These are phyloP conservation scores for Sarcophaga peregrina DNA, from an alignment of 1,140 invertebrate species.

Conservation along the genomic window DNA sequence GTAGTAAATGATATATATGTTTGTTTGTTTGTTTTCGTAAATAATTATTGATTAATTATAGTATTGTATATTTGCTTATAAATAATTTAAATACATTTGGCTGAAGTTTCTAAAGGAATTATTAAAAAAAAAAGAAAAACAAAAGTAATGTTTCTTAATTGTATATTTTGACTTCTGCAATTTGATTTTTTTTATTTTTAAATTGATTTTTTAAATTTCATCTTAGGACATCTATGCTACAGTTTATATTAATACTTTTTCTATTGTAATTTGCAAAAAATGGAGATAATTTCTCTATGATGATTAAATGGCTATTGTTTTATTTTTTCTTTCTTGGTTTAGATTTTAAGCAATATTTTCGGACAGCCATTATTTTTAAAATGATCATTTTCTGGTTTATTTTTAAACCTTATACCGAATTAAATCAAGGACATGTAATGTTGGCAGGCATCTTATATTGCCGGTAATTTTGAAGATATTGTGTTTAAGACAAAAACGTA, in stretches of 20 bases:
- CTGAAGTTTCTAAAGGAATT: slow-evolving; percentile 17
- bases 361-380: no score
- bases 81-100: slow-evolving; percentile 39
- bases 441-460: no score
- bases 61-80: slow-evolving; percentile 8
- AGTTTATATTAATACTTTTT: neutral
- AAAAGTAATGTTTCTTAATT: neutral
- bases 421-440: no score
- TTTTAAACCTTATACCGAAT: no score
- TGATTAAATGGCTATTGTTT: no score
- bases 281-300: no score
- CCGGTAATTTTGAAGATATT: no score
- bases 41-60: slow-evolving; percentile 23
- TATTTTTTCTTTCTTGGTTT: no score
- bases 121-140: neutral
- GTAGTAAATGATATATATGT: neutral
- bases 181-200: slow-evolving; percentile 4
- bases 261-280: no score
- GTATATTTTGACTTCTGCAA: neutral
- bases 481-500: no score
- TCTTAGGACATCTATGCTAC: slow-evolving; percentile 1
- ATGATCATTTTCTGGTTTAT: no score
- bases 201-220: neutral
- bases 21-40: neutral
- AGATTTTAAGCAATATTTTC: no score